These are phyloP conservation scores for Mirza zaza DNA, from an alignment of 2,113 vertebrate species.

Conservation along the genomic window DNA sequence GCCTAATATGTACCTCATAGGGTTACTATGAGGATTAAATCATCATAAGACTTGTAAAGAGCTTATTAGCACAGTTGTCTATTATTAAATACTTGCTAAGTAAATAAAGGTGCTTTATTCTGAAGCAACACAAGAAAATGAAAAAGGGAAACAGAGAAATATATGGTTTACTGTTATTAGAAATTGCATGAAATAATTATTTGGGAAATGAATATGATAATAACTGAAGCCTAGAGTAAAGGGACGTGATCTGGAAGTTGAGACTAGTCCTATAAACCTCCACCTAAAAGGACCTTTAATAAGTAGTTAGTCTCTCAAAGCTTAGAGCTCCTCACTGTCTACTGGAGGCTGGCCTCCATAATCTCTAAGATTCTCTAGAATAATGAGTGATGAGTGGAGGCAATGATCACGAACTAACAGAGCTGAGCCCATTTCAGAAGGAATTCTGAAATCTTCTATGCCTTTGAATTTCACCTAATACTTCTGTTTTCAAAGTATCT, in stretches of 20 bases:
- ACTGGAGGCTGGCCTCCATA: fast-evolving
- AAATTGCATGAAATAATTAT: constrained; percentile 25
- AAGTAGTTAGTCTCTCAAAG: neutral
- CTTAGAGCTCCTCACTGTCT: neutral
- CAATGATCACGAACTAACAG: neutral
- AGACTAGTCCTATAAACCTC: neutral
- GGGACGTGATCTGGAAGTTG: neutral
- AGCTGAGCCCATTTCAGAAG: neutral
- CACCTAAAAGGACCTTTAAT: neutral
- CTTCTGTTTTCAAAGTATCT: neutral
- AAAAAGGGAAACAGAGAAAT: constrained; percentile 3
- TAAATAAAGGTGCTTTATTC: constrained; percentile 44
- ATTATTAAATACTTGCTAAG: neutral
- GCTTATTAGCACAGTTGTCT: neutral
- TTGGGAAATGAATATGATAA: neutral
- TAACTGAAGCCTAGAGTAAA: neutral
- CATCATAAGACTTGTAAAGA: neutral
- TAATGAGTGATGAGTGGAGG: neutral
- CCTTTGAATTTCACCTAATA: neutral
- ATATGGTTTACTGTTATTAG: neutral
- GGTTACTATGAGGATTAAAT: neutral
- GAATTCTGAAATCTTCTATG: neutral
- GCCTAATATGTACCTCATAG: neutral
- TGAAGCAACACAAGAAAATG: constrained; percentile 1
- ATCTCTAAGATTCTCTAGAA: neutral